Evolutionary conservation across 1,140 invertebrate genomes (phyloP).

Genomic region (Catajapyx aquilonaris): DNA sequence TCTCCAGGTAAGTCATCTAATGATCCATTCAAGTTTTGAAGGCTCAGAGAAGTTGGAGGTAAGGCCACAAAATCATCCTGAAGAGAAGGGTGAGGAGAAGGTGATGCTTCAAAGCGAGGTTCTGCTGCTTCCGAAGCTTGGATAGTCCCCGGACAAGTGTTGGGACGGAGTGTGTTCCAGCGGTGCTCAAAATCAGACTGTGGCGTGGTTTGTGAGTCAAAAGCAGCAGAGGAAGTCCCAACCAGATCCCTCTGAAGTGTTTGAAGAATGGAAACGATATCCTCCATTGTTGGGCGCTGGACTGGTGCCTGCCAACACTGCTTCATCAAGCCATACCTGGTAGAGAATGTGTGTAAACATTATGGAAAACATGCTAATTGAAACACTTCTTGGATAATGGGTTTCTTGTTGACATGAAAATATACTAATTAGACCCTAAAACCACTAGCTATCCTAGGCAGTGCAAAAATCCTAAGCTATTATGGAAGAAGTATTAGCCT

Average conservation of each 20-base stretch:
- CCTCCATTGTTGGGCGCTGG: constrained; percentile 23
- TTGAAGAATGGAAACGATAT: constrained; percentile 34
- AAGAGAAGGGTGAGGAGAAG: background rate
- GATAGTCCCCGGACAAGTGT: background rate
- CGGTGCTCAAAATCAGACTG: too few relatives aligned
- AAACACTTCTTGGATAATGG: too few relatives aligned
- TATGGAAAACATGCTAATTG: too few relatives aligned
- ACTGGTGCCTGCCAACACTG: constrained; percentile 32
- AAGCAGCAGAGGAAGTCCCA: too few relatives aligned
- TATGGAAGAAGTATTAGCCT: too few relatives aligned
- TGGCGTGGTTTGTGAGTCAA: too few relatives aligned
- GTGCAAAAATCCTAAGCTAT: too few relatives aligned
- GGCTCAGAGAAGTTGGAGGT: constrained; percentile 21
- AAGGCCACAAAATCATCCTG: background rate
- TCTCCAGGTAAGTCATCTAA: constrained; percentile 23
- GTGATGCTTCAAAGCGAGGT: background rate
- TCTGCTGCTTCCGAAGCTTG: background rate
- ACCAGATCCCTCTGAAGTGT: too few relatives aligned
- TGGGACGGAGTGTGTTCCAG: constrained; percentile 3
- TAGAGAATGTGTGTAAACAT: too few relatives aligned
- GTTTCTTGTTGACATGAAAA: too few relatives aligned
- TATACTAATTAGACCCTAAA: too few relatives aligned
- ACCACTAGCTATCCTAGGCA: too few relatives aligned
- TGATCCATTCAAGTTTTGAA: constrained; percentile 32
- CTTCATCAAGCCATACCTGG: constrained; percentile 40